Evolutionary conservation across 1,140 invertebrate genomes (phyloP), one percentile per base, ranked within the genome.

Genomic region (Melitaea cinxia): DNA sequence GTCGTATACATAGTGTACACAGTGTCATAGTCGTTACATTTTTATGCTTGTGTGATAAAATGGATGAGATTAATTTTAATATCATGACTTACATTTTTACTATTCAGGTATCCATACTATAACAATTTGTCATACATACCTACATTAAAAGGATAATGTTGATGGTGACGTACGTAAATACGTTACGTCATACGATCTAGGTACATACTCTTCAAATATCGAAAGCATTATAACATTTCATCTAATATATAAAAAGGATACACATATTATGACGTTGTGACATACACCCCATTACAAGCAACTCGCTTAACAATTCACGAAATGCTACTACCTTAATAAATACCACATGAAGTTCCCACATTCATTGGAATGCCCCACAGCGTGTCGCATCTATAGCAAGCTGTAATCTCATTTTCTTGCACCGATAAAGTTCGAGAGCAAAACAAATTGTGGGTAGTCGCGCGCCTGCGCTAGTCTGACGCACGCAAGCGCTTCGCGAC

Each of bases 321-420:
- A 49, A 52, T 60, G 52, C 45, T 39, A 58, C 62, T n/a, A n/a
- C 62, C 69, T 10, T 68, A 78, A 79, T 78, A 79, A 80, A 76
- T 72, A 73, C 68, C 68, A 64, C 61, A 71, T 55, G 68, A 74
- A 72, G 72, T 78, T 78, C 67, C 60, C 66, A 68, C 72, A 72
- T 79, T 82, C 80, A 84, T 87, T 73, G 80, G 72, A 78, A 87
- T 81, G 74, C 76, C 65, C 74, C 68, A 73, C 80, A 80, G 65
- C 77, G 72, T 75, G 72, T 70, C 73, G 77, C 84, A 83, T 84
- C 74, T 75, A 73, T 76, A 78, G 75, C 60, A 70, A 47, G 68
- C 70, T 37, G 71, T 88, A 85, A 88, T 88, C 77, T 88, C 73
- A 77, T 85, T 83, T 83, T 78, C 77, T 80, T 73, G 69, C 74